Evolutionary conservation across 1,140 invertebrate genomes (phyloP), one percentile per base, ranked within the genome.

Genomic region (Drosophila malerkotliana): DNA sequence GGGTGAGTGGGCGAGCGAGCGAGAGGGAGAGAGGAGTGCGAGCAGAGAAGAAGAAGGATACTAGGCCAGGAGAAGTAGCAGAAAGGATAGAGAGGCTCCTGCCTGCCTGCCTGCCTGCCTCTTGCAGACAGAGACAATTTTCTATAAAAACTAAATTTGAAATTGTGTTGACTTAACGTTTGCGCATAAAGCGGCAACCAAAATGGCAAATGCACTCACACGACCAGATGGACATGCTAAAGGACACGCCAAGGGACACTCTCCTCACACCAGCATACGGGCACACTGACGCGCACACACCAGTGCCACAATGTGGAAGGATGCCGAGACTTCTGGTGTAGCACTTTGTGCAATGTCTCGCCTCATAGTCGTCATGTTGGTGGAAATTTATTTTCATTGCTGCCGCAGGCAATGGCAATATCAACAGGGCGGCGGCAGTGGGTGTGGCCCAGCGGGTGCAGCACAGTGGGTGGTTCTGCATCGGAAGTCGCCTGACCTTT

Each of bases 101-200:
- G 34, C 34, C 10, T 37, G 41, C 41, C 21, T 21, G 1, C 4
- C 10, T 37, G 34, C 34, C 10, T 37, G 10, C 34, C 34, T 12
- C 15, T 54, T 52, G 47, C 59, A 59, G 72, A 76, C 62, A 64
- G 54, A 68, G 75, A 83, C 81, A 80, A 80, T 85, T 88, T 88
- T 85, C 74, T 78, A 85, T 88, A 83, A 87, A 79, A 87, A 79
- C 83, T 69, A 83, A 83, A 87, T 87, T 88, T 79, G 66, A 88
- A 88, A 88, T 88, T 88, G 83, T 88, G 83, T 88, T 88, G 83
- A 88, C 84, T 89, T 88, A 88, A 88, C 79, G 67, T 78, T 87
- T 67, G 74, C 74, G 82, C 81, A 83, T 84, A 84, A 85, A 85
- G 74, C 64, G 80, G 72, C 58, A 78, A 78, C 71, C 61, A 77